Base-by-base conservation (phyloP, 2,888 invertebrate genomes). In the Rhagium mordax region DNA sequence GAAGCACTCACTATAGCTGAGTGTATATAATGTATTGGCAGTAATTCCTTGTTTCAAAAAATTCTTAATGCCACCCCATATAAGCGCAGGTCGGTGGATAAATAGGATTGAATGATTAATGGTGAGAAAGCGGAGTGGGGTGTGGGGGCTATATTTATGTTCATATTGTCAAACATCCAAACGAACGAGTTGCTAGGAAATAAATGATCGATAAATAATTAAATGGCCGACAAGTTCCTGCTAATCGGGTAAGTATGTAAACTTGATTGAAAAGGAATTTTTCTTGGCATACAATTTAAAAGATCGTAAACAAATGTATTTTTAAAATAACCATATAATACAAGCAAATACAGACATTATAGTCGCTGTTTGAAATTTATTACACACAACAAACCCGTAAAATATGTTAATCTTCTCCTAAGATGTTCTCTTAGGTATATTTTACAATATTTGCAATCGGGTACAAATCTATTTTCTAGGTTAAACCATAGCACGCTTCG, bases 381-480 rank as follows among this genome's bases (percentile, higher is more conserved):
- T 68, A 73, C 57, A 70, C n/a, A 29, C 57, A 64, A 70, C 51
- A 64, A 29, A 71, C 70, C 71, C 65, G 75, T 70, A 78, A 77
- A 74, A 72, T 75, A 75, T 77, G 77, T 70, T 76, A 71, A 75
- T 74, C 70, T 67, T 71, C 70, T 41, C 69, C 62, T 73, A 73
- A 74, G 74, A 72, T 74, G 71, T 72, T 72, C 74, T 71, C 68
- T 74, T 67, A 20, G 62, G 68, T 61, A 70, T 72, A 70, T 74
- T 77, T 74, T 70, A 69, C 72, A 77, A 76, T 78, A 76, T 78
- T 78, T 73, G 76, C 76, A 78, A 81, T 80, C 79, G 76, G 60
- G 47, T 57, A 75, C 72, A 68, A 77, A 80, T 80, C 77, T 77
- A 66, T 75, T 80, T 80, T 79, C 79, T 80, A 74, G 78, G 78